phyloP scores from a whole-genome alignment of 2,113 vertebrate genomes.

The Pelmatolapia mariae region DNA sequence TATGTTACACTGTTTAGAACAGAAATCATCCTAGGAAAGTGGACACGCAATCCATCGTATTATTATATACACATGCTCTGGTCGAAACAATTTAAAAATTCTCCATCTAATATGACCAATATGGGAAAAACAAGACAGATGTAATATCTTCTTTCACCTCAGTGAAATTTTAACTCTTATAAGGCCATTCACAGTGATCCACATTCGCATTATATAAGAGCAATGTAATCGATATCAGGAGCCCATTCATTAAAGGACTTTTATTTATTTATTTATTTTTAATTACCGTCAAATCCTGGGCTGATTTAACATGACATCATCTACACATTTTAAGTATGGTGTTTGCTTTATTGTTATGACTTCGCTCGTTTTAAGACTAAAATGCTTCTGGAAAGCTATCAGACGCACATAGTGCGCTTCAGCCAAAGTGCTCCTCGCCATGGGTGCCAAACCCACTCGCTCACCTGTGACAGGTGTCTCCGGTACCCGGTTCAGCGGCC shows the following conservation, averaged over 20 bases:
- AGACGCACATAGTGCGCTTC: neutral
- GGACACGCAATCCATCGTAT: neutral
- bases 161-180: neutral
- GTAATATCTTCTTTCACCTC: neutral
- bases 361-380: neutral
- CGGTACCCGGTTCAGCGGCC: slow-evolving; percentile 81
- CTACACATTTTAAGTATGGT: neutral
- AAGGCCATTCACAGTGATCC: neutral
- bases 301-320: neutral
- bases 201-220: neutral
- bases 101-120: neutral
- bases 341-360: neutral
- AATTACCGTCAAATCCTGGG: neutral
- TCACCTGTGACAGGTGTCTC: slow-evolving; percentile 85
- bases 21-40: neutral
- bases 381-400: neutral
- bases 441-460: slow-evolving; percentile 29
- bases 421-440: neutral
- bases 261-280: neutral
- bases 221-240: neutral
- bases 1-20: neutral
- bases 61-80: neutral
- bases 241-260: neutral
- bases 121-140: neutral
- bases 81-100: neutral